A percentile compares a stretch with the other conserved stretches of the same genome.
phyloP scores from a whole-genome alignment of 2,113 vertebrate genomes.

The Solenodon paradoxus region DNA sequence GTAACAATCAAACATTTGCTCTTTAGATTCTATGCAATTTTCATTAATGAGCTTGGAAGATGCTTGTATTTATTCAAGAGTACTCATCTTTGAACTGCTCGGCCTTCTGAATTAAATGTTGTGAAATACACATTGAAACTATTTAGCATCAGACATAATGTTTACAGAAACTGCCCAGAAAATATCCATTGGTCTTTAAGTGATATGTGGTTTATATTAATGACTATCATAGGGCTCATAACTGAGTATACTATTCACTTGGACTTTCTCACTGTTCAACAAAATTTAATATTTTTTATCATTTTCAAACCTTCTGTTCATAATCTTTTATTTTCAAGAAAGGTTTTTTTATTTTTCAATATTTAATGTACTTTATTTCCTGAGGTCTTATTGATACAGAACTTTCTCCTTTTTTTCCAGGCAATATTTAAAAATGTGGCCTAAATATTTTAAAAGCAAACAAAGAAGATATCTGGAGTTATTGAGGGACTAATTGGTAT shows the following conservation, averaged over 20 bases:
- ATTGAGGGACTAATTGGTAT: not conserved
- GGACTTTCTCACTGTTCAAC: not conserved
- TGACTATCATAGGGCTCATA: not conserved
- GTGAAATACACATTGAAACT: not conserved
- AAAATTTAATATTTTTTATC: not conserved
- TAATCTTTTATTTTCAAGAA: not conserved
- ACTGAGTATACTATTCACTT: not conserved
- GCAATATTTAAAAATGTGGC: not conserved
- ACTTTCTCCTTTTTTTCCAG: not conserved
- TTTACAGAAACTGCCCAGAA: not conserved
- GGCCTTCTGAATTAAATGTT: not conserved
- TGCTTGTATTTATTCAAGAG: not conserved
- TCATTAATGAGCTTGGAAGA: not conserved
- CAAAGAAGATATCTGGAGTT: not conserved
- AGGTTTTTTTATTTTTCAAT: not conserved
- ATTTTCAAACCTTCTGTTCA: not conserved
- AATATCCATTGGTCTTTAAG: not conserved
- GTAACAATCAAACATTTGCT: not conserved
- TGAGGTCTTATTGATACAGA: not conserved
- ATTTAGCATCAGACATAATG: not conserved
- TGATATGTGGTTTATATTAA: not conserved
- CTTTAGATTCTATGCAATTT: not conserved
- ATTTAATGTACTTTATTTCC: not conserved
- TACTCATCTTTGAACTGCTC: not conserved
- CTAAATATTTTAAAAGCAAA: not conserved